Base-by-base conservation (phyloP, 1,140 invertebrate genomes). In the Charaxes varanes region DNA sequence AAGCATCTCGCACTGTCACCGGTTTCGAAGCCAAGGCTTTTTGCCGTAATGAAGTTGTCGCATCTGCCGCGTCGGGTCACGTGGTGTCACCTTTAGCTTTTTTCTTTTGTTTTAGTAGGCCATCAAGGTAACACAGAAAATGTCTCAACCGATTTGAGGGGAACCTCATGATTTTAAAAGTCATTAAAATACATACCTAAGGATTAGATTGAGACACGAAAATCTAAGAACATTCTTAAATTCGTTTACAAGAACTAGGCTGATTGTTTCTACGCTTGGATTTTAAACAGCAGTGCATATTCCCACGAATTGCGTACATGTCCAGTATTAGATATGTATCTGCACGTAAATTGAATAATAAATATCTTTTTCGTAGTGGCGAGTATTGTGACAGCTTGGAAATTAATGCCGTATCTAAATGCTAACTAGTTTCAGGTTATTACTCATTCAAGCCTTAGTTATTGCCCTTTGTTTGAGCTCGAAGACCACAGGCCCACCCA, bases 11-110 rank as follows among this genome's bases (percentile, higher is more conserved):
- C n/a, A n/a, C n/a, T n/a, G n/a, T n/a, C n/a, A n/a, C n/a, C n/a
- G n/a, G n/a, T n/a, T n/a, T n/a, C n/a, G n/a, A n/a, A n/a, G n/a
- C n/a, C n/a, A n/a, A n/a, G n/a, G n/a, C n/a, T n/a, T n/a, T n/a
- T n/a, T 34, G 49, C 59, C 62, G 68, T 79, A 79, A 79, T 79
- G 70, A 76, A 74, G 65, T 68, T 62, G 70, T 73, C 62, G 50
- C 78, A 82, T 76, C 78, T 79, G 78, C 69, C 54, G 45, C 55
- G 41, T 31, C 27, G 52, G 52, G 60, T 73, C 71, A 66, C 55
- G 61, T 69, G 70, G 62, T 61, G 53, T 60, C 58, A 62, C 61
- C 71, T 69, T 71, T 66, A 62, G 41, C 49, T 61, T 65, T 61
- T 52, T 54, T 28, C 31, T 53, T 65, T 63, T 64, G 44, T 69